phyloP scores from a whole-genome alignment of 1,140 invertebrate genomes.

The Ostrea denselamellosa region DNA sequence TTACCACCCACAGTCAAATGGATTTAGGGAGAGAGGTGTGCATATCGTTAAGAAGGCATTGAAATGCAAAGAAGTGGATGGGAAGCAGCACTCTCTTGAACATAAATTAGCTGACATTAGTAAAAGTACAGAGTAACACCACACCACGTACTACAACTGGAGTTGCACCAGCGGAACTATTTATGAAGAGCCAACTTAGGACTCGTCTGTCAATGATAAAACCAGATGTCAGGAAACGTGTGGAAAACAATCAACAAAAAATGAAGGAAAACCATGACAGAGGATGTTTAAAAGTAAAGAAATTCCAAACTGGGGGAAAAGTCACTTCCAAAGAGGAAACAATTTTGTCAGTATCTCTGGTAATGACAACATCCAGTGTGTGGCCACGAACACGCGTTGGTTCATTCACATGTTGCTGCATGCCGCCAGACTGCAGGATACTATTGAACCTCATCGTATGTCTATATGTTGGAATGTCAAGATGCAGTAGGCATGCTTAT shows the following conservation, averaged over 20 bases:
- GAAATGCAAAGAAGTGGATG: conserved; percentile 47
- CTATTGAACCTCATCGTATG: too few relatives aligned
- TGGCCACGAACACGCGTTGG: too few relatives aligned
- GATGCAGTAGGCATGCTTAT: too few relatives aligned
- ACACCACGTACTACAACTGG: conserved; percentile 51
- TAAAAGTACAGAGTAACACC: conserved; percentile 41
- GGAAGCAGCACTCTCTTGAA: conserved; percentile 1
- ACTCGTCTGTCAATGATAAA: conserved; percentile 31
- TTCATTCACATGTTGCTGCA: too few relatives aligned
- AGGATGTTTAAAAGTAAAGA: not conserved
- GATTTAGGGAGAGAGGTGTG: conserved; percentile 50
- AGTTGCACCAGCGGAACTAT: conserved; percentile 51
- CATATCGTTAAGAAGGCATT: too few relatives aligned
- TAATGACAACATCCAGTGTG: too few relatives aligned
- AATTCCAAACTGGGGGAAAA: not conserved
- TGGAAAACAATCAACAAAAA: conserved; percentile 31
- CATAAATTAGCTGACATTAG: conserved; percentile 42
- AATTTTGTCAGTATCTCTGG: too few relatives aligned
- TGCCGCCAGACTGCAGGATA: too few relatives aligned
- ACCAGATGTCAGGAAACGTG: conserved; percentile 40
- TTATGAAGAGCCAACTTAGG: conserved; percentile 44
- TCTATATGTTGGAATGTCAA: too few relatives aligned
- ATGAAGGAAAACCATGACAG: not conserved
- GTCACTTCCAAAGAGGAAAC: too few relatives aligned
- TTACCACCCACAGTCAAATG: conserved; percentile 47